Evolutionary conservation across 2,797 vertebrate species (phyloP).

Genomic region (Poecile montanus): DNA sequence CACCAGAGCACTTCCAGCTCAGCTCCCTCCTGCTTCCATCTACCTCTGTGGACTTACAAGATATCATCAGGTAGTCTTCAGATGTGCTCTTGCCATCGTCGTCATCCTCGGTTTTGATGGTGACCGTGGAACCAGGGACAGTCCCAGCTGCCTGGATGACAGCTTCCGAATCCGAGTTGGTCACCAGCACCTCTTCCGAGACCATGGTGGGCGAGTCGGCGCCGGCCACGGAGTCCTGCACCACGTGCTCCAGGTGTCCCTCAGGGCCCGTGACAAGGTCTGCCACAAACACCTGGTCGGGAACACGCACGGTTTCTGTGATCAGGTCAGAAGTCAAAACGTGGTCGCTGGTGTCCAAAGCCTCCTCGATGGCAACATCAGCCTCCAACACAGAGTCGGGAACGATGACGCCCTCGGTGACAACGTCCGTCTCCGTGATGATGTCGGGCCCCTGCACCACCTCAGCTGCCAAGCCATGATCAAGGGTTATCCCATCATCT

Average conservation of each 20-base stretch:
- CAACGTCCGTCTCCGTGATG: slow-evolving; percentile 87
- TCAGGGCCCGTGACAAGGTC: slow-evolving; percentile 90
- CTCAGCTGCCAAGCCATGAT: slow-evolving; percentile 91
- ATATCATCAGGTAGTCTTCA: slow-evolving; percentile 99
- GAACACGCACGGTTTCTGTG: slow-evolving; percentile 81
- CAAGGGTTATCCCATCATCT: slow-evolving; percentile 93
- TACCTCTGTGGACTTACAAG: slow-evolving; percentile 83
- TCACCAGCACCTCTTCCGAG: slow-evolving; percentile 93
- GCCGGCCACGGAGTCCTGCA: slow-evolving; percentile 80
- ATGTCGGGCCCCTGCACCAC: slow-evolving; percentile 94
- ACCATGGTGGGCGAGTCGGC: slow-evolving; percentile 83
- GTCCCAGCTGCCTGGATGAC: slow-evolving; percentile 87
- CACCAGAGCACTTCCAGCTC: slow-evolving; percentile 21
- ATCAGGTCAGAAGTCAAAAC: slow-evolving; percentile 88
- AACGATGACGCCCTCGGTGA: slow-evolving; percentile 91
- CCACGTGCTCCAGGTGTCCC: slow-evolving; percentile 87
- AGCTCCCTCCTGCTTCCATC: slow-evolving; percentile 10
- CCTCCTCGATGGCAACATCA: slow-evolving; percentile 93
- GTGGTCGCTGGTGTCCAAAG: slow-evolving; percentile 86
- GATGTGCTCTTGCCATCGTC: slow-evolving; percentile 93
- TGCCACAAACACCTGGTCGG: slow-evolving; percentile 95
- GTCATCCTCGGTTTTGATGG: slow-evolving; percentile 91
- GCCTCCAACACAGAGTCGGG: slow-evolving; percentile 92
- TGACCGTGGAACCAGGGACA: slow-evolving; percentile 85
- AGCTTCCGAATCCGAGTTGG: slow-evolving; percentile 86